Percentiles rank a stretch among this genome's conserved stretches.
Conservation (phyloP, 2,797 vertebrate species). For the Poecile montanus region DNA sequence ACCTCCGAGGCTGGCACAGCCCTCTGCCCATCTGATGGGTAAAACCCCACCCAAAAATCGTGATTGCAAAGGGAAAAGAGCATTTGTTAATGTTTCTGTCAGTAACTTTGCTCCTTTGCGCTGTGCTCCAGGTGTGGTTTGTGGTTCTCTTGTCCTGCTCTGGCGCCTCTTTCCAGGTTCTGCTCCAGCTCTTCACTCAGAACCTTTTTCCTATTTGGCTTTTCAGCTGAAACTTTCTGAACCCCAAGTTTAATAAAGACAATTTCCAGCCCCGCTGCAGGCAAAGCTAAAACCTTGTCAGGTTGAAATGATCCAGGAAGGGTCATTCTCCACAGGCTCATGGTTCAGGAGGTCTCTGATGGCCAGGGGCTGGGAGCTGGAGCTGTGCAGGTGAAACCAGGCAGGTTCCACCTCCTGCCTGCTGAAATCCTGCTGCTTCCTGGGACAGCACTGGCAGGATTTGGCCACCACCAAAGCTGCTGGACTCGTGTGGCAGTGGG, state of each 20-base stretch:
- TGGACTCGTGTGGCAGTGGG: fast-evolving
- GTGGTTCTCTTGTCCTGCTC: not conserved
- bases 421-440: not conserved
- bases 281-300: not conserved
- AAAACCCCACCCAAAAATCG: fast-evolving
- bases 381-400: not conserved
- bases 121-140: not conserved
- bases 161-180: not conserved
- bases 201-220: not conserved
- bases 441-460: not conserved
- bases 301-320: not conserved
- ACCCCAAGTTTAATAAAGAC: not conserved
- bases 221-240: fast-evolving
- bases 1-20: not conserved
- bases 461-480: not conserved
- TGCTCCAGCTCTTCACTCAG: not conserved
- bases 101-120: fast-evolving
- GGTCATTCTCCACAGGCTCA: fast-evolving
- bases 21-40: fast-evolving
- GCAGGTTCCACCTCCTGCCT: not conserved
- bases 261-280: not conserved
- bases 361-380: not conserved
- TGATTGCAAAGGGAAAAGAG: not conserved
- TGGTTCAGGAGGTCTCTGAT: fast-evolving
- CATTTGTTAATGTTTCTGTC: fast-evolving